Evolutionary conservation across 1,140 invertebrate genomes (phyloP), one percentile per base, ranked within the genome.

Genomic region (Ostrea denselamellosa): DNA sequence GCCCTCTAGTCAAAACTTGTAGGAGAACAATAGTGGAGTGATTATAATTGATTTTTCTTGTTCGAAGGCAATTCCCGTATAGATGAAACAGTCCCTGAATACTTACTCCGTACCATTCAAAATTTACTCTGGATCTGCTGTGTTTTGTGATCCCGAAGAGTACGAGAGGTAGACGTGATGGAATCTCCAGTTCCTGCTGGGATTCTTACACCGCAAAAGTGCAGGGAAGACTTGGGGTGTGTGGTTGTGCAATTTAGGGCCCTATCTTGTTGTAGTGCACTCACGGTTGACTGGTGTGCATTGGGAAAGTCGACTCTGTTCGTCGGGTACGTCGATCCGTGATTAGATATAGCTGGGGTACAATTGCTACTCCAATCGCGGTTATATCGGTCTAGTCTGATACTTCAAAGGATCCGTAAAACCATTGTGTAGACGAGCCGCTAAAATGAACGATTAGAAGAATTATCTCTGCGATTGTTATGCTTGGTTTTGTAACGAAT

Each of bases 21-120:
- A 44, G 68, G 25, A 14, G 25, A 71, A 71, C 68, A 71, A 71
- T 71, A 34, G 68, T 25, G 28, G 9, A 12, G 14, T 25, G 68
- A 71, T 71, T 71, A 71, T 71, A 71, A 71, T 71, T 71, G 68
- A 71, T 71, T 71, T 71, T 71, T 71, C 68, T 71, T 71, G 68
- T 28, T 28, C 25, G 9, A 25, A 71, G 25, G 68, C 68, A 71
- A 17, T 34, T 71, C 68, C 68, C 9, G 4, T 71, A 58, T 8
- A 10, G 5, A 10, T 14, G 68, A 71, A 7, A 71, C 28, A 71
- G 12, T 22, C 22, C 68, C 68, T 2, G 25, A 34, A 25, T 34
- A 25, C 58, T 19, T 71, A 71, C 22, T 10, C 7, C 68, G 25
- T 25, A 14, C 28, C 14, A 14, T 34, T 8, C 68, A 8, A 28